These are phyloP conservation scores for Halocaridina rubra DNA, from an alignment of 2,888 invertebrate genomes.

Conservation along the genomic window DNA sequence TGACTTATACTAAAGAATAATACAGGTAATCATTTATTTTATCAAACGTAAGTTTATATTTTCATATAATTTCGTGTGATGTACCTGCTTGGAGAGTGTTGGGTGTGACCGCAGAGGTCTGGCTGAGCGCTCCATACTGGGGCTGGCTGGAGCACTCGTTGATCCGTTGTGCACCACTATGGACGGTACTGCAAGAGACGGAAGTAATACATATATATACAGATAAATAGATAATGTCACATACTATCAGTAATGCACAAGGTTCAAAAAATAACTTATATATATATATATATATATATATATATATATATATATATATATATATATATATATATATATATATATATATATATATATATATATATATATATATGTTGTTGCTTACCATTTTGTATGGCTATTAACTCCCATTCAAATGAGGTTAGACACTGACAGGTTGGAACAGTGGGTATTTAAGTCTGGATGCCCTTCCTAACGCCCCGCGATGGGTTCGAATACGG, in stretches of 20 bases:
- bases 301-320: not conserved
- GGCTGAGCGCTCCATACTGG: slow-evolving; percentile 64
- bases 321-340: not conserved
- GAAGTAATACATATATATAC: too few species aligned
- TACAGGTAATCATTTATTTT: too few species aligned
- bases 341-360: not conserved
- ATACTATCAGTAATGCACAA: not conserved
- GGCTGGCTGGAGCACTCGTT: slow-evolving; percentile 65
- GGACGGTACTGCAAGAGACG: slow-evolving; percentile 66
- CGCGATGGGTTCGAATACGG: too few species aligned
- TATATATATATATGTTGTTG: not conserved
- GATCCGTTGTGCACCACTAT: slow-evolving; percentile 67
- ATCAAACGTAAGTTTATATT: too few species aligned
- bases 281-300: slow-evolving; percentile 16
- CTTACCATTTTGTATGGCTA: too few species aligned
- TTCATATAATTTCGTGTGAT: not conserved
- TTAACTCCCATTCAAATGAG: too few species aligned
- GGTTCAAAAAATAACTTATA: not conserved
- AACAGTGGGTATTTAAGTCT: too few species aligned
- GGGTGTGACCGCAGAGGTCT: slow-evolving; percentile 62
- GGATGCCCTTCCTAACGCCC: too few species aligned
- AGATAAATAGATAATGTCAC: too few species aligned
- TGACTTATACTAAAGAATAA: too few species aligned
- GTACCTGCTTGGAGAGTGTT: slow-evolving; percentile 65
- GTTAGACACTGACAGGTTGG: too few species aligned